Evolutionary conservation across 2,888 invertebrate species (phyloP).

Genomic region (Alloscopus bannaensis): DNA sequence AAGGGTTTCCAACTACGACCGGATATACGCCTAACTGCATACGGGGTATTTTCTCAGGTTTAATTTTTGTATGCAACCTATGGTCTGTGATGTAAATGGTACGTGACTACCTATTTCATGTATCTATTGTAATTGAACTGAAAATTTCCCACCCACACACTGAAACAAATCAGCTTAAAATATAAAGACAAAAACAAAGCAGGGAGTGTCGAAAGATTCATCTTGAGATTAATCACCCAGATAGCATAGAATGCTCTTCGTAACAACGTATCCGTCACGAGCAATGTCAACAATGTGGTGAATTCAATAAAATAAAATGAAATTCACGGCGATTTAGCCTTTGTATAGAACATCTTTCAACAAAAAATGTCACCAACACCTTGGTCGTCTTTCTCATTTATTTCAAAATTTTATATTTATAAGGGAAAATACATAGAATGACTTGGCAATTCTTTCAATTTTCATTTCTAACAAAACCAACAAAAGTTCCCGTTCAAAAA

Average conservation of each 20-base stretch:
- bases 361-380: neutral
- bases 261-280: neutral
- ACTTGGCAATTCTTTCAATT: too few relatives aligned
- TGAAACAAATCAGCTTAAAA: neutral
- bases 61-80: too few relatives aligned
- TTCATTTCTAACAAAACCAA: too few relatives aligned
- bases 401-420: too few relatives aligned
- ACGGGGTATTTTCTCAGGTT: too few relatives aligned
- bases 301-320: neutral
- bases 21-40: too few relatives aligned
- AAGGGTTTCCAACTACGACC: too few relatives aligned
- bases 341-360: too few relatives aligned
- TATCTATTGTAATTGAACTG: neutral
- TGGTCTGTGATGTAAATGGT: too few relatives aligned
- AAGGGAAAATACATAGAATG: too few relatives aligned
- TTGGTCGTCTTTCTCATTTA: neutral
- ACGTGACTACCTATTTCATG: too few relatives aligned
- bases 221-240: conserved; percentile 29
- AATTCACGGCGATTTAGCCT: neutral
- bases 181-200: conserved; percentile 12
- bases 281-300: conserved; percentile 3
- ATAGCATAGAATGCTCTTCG: conserved; percentile 15
- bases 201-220: conserved; percentile 35
- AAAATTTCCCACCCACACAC: conserved; percentile 19
- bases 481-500: neutral